Evolutionary conservation across 2,888 invertebrate species (phyloP), one percentile per base, ranked within the genome.

Genomic region (Diabrotica balteata): DNA sequence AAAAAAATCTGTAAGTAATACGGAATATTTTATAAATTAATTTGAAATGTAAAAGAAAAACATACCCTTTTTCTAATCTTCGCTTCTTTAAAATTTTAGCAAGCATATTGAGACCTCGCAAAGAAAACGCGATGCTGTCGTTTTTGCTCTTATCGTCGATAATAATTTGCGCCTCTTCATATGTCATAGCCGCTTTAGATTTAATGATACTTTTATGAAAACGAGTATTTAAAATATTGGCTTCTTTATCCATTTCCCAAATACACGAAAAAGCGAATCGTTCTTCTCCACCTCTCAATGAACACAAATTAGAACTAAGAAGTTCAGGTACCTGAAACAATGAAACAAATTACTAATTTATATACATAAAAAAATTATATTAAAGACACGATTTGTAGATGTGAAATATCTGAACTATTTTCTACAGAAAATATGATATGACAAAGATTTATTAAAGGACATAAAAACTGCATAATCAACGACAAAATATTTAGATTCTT

Each of bases 201-300:
- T 91, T 89, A 71, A 99, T 99, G 52, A 99, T 91, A 77, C 96
- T 96, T 84, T 99, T 99, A 80, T 92, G 93, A 81, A 94, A 98
- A 74, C 89, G 90, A 0, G 93, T 93, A 7, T 87, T 87, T 1
- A 96, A 79, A 62, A 97, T 91, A 75, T 95, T 92, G 0, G 96
- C 94, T 54, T 94, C 87, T 8, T 89, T 86, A 69, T 94, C 93
- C 80, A 99, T 87, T 83, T 95, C 94, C 98, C 98, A 99, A 58
- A 99, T 86, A 72, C 95, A 96, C 0, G 98, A 97, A 82, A 99
- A 99, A 0, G 98, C 97, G 79, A 98, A 91, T 70, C 97, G 87
- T 79, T 96, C 96, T 74, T 93, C 96, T 17, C 91, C 91, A 0
- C 94, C 96, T 55, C 96, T 89, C 64, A 99, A 85, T 0, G 99